These are phyloP conservation scores for Meteorus colon DNA, from an alignment of 2,888 invertebrate genomes.

Conservation along the genomic window DNA sequence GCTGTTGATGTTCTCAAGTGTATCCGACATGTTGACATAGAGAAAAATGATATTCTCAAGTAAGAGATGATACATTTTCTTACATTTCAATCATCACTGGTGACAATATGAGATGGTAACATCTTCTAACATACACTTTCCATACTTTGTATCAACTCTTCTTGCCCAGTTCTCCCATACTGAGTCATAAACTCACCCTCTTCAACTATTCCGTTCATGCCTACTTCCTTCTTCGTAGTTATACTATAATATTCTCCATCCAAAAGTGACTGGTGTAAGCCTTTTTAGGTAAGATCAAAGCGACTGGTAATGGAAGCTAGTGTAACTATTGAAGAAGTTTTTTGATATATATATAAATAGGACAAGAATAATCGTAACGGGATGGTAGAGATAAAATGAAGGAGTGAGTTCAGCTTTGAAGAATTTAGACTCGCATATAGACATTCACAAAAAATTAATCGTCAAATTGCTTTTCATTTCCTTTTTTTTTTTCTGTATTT, in stretches of 20 bases:
- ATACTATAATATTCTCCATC: constrained; percentile 49
- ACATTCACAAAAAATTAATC: constrained; percentile 31
- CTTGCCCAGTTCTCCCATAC: too few species aligned
- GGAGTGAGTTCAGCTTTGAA: constrained; percentile 26
- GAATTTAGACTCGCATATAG: constrained; percentile 3
- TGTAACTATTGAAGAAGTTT: constrained; percentile 54
- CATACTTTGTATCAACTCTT: not conserved
- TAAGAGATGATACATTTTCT: constrained; percentile 19
- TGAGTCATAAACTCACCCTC: not conserved
- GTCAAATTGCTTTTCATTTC: not conserved
- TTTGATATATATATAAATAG: constrained; percentile 37
- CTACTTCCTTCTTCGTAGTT: constrained; percentile 2
- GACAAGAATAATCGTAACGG: constrained; percentile 37
- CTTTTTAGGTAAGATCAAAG: constrained; percentile 56
- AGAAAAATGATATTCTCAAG: constrained; percentile 30
- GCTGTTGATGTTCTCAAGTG: not conserved
- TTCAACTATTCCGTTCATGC: constrained; percentile 8
- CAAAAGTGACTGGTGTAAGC: constrained; percentile 55
- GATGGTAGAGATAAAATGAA: constrained; percentile 21
- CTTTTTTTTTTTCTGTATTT: not conserved
- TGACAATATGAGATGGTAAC: constrained; percentile 23
- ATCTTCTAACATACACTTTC: not conserved
- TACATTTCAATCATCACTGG: not conserved
- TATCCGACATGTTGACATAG: not conserved
- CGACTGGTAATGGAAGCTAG: constrained; percentile 53